Evolutionary conservation across 2,888 invertebrate species (phyloP).

Genomic region (Drosophila phalerata): DNA sequence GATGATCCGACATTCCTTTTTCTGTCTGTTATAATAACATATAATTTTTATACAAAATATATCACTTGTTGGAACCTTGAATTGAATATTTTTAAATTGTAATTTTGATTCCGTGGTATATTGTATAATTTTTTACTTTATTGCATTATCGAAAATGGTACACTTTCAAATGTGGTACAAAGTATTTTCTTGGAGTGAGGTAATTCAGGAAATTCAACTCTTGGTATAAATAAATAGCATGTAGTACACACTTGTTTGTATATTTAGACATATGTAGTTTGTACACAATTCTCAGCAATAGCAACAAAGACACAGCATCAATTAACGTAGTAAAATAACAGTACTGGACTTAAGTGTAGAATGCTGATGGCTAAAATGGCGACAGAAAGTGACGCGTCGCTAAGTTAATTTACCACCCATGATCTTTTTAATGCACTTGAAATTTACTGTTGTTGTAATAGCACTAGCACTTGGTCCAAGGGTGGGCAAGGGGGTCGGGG

Average conservation of each 20-base stretch:
- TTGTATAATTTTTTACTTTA: no score
- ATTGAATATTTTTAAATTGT: neutral
- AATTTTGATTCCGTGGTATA: neutral
- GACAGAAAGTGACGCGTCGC: constrained; percentile 56
- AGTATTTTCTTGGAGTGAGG: neutral
- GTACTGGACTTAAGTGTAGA: constrained; percentile 43
- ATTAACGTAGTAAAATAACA: constrained; percentile 68
- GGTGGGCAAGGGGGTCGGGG: neutral
- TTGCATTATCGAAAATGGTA: neutral
- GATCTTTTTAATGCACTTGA: constrained; percentile 82
- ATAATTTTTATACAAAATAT: no score
- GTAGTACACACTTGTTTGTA: neutral
- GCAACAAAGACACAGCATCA: constrained; percentile 64
- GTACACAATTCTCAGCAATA: constrained; percentile 63
- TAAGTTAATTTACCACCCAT: constrained; percentile 81
- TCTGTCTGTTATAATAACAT: no score
- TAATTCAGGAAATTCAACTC: constrained; percentile 16
- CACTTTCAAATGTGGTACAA: neutral
- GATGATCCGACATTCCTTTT: no score
- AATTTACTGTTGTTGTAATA: constrained; percentile 64
- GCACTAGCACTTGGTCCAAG: constrained; percentile 29
- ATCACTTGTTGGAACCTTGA: no score
- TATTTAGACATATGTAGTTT: constrained; percentile 13
- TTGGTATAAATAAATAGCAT: constrained; percentile 12
- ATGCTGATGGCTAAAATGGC: constrained; percentile 37